Evolutionary conservation across 2,797 vertebrate species (phyloP).

Genomic region (Melanotaenia pygmaea): DNA sequence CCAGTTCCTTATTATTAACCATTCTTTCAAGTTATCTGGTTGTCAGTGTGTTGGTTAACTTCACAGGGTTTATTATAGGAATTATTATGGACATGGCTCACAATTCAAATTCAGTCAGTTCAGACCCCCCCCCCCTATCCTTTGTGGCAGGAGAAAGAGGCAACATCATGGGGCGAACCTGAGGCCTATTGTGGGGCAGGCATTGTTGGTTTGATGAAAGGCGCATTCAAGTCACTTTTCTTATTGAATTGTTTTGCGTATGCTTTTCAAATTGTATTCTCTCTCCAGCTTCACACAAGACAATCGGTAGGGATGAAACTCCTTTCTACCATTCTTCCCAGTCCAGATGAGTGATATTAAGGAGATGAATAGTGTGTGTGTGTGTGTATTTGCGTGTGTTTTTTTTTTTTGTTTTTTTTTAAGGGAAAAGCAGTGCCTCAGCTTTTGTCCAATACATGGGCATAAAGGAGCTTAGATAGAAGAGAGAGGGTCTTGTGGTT

Average conservation of each 20-base stretch:
- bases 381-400: slow-evolving; percentile 28
- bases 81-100: slow-evolving; percentile 50
- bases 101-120: slow-evolving; percentile 68
- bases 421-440: slow-evolving; percentile 55
- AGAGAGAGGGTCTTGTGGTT: slow-evolving; percentile 73
- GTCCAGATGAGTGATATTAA: slow-evolving; percentile 81
- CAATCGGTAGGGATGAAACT: slow-evolving; percentile 84
- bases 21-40: slow-evolving; percentile 8
- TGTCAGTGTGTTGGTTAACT: slow-evolving; percentile 59
- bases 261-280: slow-evolving; percentile 81
- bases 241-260: slow-evolving; percentile 84
- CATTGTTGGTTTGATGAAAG: slow-evolving; percentile 84
- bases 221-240: slow-evolving; percentile 85
- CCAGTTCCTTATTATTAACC: slow-evolving; percentile 17
- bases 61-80: slow-evolving; percentile 22
- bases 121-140: neutral
- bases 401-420: slow-evolving; percentile 10
- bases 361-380: slow-evolving; percentile 74
- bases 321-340: slow-evolving; percentile 72
- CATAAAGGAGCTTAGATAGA: slow-evolving; percentile 76
- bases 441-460: slow-evolving; percentile 74
- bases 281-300: slow-evolving; percentile 73
- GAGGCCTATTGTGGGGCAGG: slow-evolving; percentile 74
- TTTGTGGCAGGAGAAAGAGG: slow-evolving; percentile 76
- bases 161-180: slow-evolving; percentile 80